These are phyloP conservation scores for Corynorhinus townsendii DNA, from an alignment of 2,113 vertebrate genomes.

Conservation along the genomic window DNA sequence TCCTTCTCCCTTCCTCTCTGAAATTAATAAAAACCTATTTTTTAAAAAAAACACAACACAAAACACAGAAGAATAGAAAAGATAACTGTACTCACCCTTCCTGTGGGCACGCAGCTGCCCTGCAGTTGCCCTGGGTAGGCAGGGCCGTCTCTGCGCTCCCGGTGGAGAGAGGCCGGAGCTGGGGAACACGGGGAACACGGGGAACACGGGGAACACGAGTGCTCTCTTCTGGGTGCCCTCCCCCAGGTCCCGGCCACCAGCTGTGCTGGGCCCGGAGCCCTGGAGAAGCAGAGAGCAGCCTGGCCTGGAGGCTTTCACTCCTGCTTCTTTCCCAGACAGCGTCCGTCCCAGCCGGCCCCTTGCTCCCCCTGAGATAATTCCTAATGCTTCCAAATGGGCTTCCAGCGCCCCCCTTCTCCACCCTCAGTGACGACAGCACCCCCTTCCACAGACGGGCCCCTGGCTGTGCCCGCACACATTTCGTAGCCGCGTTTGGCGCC, in stretches of 20 bases:
- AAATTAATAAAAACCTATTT: too few species aligned
- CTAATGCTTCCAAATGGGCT: slow-evolving; percentile 37
- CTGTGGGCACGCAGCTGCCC: background rate
- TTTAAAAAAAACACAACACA: too few species aligned
- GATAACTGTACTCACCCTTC: background rate
- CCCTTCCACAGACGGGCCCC: background rate
- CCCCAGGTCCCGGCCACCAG: background rate
- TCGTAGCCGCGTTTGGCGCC: background rate
- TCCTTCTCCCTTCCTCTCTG: too few species aligned
- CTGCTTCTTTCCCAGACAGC: background rate
- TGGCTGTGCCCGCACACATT: background rate
- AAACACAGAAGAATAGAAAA: background rate
- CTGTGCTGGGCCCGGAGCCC: background rate
- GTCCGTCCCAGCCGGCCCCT: slow-evolving; percentile 36
- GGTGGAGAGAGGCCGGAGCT: background rate
- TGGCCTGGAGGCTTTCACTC: background rate
- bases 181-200: background rate
- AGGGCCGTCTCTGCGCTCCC: background rate
- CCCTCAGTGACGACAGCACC: background rate
- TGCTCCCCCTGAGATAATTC: slow-evolving; percentile 45
- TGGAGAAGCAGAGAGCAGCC: background rate
- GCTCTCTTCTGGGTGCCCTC: background rate
- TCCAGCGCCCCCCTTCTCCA: background rate
- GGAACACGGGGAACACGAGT: too few species aligned
- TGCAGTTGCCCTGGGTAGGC: background rate